Evolutionary conservation across 2,888 invertebrate species (phyloP), one percentile per base, ranked within the genome.

Genomic region (Magallana nippona): DNA sequence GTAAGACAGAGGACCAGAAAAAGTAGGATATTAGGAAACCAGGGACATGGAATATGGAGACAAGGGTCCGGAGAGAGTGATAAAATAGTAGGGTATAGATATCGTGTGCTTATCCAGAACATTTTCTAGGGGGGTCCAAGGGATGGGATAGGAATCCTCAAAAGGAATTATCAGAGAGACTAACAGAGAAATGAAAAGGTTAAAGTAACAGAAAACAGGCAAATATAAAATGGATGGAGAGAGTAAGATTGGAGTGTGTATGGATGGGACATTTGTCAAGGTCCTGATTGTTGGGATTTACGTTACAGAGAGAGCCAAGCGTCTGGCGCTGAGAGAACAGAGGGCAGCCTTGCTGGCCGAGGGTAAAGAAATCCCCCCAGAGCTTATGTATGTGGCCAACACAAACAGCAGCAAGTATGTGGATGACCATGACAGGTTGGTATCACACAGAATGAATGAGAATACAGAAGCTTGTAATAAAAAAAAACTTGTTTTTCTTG

Each of bases 291-390:
- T 44, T 44, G 44, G 44, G 44, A 44, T 44, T 44, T 44, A 44
- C 44, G 32, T 85, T 88, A 17, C 86, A 93, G 93, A 93, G 84
- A 87, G 93, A 82, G 89, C 92, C 2, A 89, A 89, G 63, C 84
- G 93, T 19, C 87, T 91, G 10, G 86, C 87, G n/a, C 86, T 92
- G 87, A 89, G 93, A 58, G 92, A 93, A 82, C 91, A 91, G 85
- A 87, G 89, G 83, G 90, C 92, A 1, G 85, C 89, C 32, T 79
- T 92, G 55, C 81, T 92, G 58, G 91, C 92, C 3, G 91, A 92
- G 83, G 93, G 93, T 11, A 90, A 90, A 84, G 93, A 93, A 81
- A 91, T 93, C 2, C 93, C 93, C 58, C 91, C 91, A 17, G 93
- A 93, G 62, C 87, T 93, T 82, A 87, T 91, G 84, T 90, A 92